A percentile compares a stretch with the other conserved stretches of the same genome.
phyloP scores from a whole-genome alignment of 2,113 vertebrate genomes.

The Nerophis ophidion region DNA sequence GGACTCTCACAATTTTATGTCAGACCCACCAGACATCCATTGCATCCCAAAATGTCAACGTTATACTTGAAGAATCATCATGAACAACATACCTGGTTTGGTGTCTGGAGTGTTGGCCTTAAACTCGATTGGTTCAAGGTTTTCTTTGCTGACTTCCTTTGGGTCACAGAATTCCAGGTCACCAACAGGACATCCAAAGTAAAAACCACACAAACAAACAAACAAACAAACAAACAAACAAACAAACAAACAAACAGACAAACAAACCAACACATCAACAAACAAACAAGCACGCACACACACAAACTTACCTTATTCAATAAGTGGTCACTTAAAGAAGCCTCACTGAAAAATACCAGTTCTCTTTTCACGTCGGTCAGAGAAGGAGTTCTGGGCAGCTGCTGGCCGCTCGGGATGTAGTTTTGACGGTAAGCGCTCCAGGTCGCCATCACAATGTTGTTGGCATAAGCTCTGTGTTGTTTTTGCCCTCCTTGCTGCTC shows the following conservation, averaged over 20 bases:
- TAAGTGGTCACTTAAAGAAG: accelerated
- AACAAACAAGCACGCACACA: not conserved
- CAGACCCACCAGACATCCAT: too few species aligned
- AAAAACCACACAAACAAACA: not conserved
- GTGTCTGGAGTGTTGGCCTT: not conserved
- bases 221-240: too few species aligned
- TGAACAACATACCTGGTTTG: not conserved
- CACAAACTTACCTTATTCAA: not conserved
- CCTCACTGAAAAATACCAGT: constrained; percentile 2
- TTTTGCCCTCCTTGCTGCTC: not conserved
- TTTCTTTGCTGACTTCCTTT: not conserved
- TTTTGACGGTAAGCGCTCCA: not conserved
- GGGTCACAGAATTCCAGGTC: not conserved
- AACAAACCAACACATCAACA: too few species aligned
- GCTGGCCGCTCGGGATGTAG: constrained; percentile 22
- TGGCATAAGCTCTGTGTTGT: too few species aligned
- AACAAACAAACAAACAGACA: too few species aligned
- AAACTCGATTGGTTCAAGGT: not conserved
- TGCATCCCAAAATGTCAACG: too few species aligned
- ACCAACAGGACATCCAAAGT: accelerated
- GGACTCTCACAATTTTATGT: too few species aligned
- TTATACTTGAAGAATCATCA: not conserved
- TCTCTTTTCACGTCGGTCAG: not conserved
- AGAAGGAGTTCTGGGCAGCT: constrained; percentile 44
- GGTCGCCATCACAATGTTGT: not conserved